Base-by-base conservation (phyloP, 1,140 invertebrate genomes). In the Sitobion miscanthi region DNA sequence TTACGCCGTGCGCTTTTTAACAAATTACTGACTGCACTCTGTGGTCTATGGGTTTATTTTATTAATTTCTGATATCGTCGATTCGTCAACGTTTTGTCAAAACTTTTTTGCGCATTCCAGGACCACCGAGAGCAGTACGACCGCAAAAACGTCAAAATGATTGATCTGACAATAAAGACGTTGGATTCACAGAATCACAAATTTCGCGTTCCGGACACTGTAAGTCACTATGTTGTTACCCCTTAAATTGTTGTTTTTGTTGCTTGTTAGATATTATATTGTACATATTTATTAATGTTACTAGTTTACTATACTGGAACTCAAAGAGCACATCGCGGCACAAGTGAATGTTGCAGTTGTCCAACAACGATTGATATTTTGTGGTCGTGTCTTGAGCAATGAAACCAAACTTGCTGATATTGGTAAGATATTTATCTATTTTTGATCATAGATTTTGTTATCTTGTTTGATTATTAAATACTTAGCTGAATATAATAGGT, bases 131-230 rank as follows among this genome's bases (percentile, higher is more conserved):
- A n/a, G 14, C 14, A 69, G 62, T n/a, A n/a, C 62, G n/a, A 30
- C 23, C 21, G 11, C 35, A 3, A 42, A 42, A 45, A 93, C 57
- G 86, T 21, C 93, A 96, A 95, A 94, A 98, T 98, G 97, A 97
- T 98, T 96, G 96, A 97, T 94, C 95, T 98, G 85, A 98, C 97
- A 94, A 97, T 99, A 83, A 99, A 99, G 96, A 99, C 98, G 47
- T 96, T 99, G 94, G 98, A 99, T 96, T 98, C 98, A 20, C 97
- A 97, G 95, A 98, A 98, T 96, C 98, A 98, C 95, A 96, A 96
- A 49, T 99, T 98, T 95, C 96, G 96, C 93, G 97, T 99, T 62
- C 97, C 98, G 90, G 97, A 99, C 96, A 97, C 98, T 95, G 98
- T 99, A 96, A 97, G 97, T 96, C 93, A 54, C 17, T 54, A 54